Base-by-base conservation (phyloP, 1,140 invertebrate species). In the Acyrthosiphon pisum region DNA sequence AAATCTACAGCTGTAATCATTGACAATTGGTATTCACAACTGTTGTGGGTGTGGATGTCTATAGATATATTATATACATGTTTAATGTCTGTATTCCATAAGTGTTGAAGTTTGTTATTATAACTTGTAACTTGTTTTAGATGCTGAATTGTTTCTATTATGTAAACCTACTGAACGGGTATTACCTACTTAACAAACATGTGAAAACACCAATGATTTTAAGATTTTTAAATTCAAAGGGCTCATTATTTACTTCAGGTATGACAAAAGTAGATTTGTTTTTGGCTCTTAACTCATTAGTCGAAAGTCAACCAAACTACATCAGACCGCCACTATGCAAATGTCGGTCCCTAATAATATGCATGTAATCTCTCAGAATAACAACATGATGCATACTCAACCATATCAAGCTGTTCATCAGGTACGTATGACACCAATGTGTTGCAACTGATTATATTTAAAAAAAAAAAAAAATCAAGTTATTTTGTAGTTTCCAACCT, bases 251-350 rank as follows among this genome's bases (percentile, higher is more conserved):
- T 14, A 44, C 48, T 41, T 14, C 91, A 20, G 23, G 56, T 84
- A 44, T 93, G 76, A 93, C 35, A 1, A 93, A 84, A 93, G 41
- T 6, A n/a, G 46, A 86, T 37, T 20, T 83, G 11, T 53, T 35
- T 93, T 26, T 53, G 8, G 68, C 48, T 56, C 86, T 93, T 56
- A 93, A 86, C 18, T 9, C 30, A 22, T 91, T 91, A 83, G 7
- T 91, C 26, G 90, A 91, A 91, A 91, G 30, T 83, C 90, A 91
- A 83, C 90, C 90, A 81, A 68, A 91, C 11, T 91, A 48, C 35
- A 23, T 23, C 8, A 37, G 22, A 14, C 68, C 90, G 14, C n/a
- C 22, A 35, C 14, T 3, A 11, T 46, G 0, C 37, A 81, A 91
- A 76, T 81, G 90, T 44, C 60, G 11, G 35, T 18, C n/a, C 35